Evolutionary conservation across 2,888 invertebrate species (phyloP).

Genomic region (Cantharis flavilabris): DNA sequence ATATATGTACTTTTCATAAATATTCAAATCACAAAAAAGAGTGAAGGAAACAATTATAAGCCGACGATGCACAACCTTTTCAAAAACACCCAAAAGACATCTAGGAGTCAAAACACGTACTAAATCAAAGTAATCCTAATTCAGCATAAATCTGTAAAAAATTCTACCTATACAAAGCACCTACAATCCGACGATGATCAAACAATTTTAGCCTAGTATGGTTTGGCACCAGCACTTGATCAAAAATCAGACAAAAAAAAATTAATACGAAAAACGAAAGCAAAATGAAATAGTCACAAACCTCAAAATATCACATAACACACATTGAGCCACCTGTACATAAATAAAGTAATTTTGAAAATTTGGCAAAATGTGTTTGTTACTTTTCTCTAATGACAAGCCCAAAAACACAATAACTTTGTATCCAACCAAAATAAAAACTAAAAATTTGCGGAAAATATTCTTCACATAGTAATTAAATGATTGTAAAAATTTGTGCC

Average conservation of each 20-base stretch:
- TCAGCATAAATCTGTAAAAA: slow-evolving; percentile 10
- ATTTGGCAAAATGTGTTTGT: slow-evolving; percentile 51
- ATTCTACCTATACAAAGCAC: slow-evolving; percentile 29
- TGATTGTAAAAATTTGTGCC: slow-evolving; percentile 30
- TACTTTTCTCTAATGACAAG: slow-evolving; percentile 28
- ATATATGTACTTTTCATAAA: slow-evolving; percentile 16
- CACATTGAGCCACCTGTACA: slow-evolving; percentile 55
- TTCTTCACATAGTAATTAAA: slow-evolving; percentile 32
- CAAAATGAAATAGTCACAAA: slow-evolving; percentile 46
- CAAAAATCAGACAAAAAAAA: slow-evolving; percentile 17
- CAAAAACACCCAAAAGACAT: slow-evolving; percentile 27
- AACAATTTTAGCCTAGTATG: slow-evolving; percentile 13
- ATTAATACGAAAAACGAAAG: slow-evolving; percentile 12
- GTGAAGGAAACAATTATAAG: slow-evolving; percentile 36
- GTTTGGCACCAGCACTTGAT: slow-evolving; percentile 28
- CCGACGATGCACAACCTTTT: slow-evolving; percentile 51
- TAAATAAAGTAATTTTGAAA: slow-evolving; percentile 26
- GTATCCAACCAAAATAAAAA: slow-evolving; percentile 33
- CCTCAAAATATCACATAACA: slow-evolving; percentile 58
- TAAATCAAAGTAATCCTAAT: slow-evolving; percentile 18
- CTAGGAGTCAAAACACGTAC: slow-evolving; percentile 9
- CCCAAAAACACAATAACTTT: slow-evolving; percentile 35
- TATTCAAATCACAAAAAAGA: slow-evolving; percentile 16
- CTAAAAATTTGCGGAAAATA: slow-evolving; percentile 38
- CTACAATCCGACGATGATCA: slow-evolving; percentile 19